These are phyloP conservation scores for Sinelater perroti DNA, from an alignment of 2,888 invertebrate genomes.

Conservation along the genomic window DNA sequence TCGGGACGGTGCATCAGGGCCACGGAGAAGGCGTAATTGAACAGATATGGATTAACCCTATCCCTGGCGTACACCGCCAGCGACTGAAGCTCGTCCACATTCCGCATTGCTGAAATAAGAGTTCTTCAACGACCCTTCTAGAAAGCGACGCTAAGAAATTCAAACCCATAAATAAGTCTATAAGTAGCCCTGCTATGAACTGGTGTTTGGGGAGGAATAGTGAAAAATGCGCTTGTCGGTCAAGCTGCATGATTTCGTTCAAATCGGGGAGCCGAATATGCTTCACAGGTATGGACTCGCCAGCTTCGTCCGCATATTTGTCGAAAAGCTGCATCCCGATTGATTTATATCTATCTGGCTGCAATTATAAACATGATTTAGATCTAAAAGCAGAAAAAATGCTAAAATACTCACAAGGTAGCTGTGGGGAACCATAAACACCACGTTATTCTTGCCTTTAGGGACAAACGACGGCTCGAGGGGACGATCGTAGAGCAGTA, in stretches of 20 bases:
- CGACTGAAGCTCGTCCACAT: conserved; percentile 75
- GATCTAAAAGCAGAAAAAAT: neutral
- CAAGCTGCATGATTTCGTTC: conserved; percentile 65
- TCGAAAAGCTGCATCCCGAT: conserved; percentile 68
- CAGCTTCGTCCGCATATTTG: conserved; percentile 67
- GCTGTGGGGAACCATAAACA: conserved; percentile 70
- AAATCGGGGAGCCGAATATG: conserved; percentile 67
- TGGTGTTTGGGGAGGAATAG: conserved; percentile 79
- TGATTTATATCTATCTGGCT: conserved; percentile 66
- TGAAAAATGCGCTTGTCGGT: conserved; percentile 73
- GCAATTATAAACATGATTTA: conserved; percentile 16
- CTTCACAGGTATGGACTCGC: conserved; percentile 65
- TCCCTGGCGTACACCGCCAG: conserved; percentile 76
- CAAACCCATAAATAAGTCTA: conserved; percentile 73
- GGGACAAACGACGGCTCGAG: conserved; percentile 80
- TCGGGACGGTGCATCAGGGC: conserved; percentile 78
- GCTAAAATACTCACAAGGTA: conserved; percentile 66
- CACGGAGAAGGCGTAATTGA: conserved; percentile 81
- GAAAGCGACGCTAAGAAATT: too few relatives aligned
- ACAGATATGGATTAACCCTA: conserved; percentile 80
- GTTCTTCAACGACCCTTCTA: neutral
- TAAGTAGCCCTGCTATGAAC: conserved; percentile 73
- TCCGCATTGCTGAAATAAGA: conserved; percentile 68
- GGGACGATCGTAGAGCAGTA: conserved; percentile 78
- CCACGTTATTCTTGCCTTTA: conserved; percentile 71